Base-by-base conservation (phyloP, 2,797 vertebrate species). In the Onychomys leucogaster region DNA sequence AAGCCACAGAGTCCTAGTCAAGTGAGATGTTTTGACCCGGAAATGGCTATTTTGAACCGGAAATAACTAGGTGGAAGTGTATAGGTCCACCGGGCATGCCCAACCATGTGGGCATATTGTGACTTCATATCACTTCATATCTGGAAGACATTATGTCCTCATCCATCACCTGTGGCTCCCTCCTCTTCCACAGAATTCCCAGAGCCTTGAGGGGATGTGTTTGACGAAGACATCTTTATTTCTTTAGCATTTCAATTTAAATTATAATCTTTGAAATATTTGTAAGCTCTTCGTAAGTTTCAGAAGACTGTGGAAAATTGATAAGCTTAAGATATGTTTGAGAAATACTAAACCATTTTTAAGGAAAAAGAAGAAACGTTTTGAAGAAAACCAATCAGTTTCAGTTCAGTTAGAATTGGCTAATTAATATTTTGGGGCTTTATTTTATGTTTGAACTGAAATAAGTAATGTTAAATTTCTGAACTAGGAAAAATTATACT, bases 341-440 rank as follows among this genome's bases (percentile, higher is more conserved):
- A 77, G 34, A 94, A 96, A 65, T 14, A 19, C 59, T 34, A 46
- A 81, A 82, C 12, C 14, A 46, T 91, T 90, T 77, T 92, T 96
- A 96, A 57, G 43, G 43, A 43, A 71, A 94, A 93, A 8, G 2
- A 91, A 93, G 65, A 65, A 63, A 41, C 7, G 43, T 94, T 77
- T 71, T 69, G 63, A 77, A 91, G 43, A 86, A 85, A 86, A 16
- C 1, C 12, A 94, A 27, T 11, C n/a, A 67, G n/a, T 63, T 23
- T 87, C 34, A 88, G 9, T 84, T 85, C 6, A 84, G 21, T 65
- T 49, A 90, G 6, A 87, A 78, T 55, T 91, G 46, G 21, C 29
- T 41, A 85, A 95, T 37, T 61, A 80, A 80, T 0, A 57, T 89
- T 94, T 84, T 90, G 16, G 19, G 41, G 52, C 2, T 75, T 94